These are phyloP conservation scores for Callitettix versicolor DNA, from an alignment of 1,140 invertebrate species.

Conservation along the genomic window DNA sequence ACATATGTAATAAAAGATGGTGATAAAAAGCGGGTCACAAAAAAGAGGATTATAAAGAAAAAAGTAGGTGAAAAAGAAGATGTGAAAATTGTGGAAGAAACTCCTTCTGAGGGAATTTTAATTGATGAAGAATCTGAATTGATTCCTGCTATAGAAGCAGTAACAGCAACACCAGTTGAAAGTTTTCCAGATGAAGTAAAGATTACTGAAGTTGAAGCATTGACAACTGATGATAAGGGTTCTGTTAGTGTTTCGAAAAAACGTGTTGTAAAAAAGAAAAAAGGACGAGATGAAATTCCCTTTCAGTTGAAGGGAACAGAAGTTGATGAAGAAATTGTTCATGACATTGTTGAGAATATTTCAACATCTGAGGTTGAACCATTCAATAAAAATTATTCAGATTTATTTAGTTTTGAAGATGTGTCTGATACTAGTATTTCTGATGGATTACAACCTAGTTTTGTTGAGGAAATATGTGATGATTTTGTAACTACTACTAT, in stretches of 20 bases:
- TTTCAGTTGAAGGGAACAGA: no score
- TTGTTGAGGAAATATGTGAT: no score
- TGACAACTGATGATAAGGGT: constrained; percentile 17
- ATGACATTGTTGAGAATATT: no score
- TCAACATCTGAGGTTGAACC: no score
- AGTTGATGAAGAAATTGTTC: no score
- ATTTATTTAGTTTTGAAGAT: no score
- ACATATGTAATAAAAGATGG: constrained; percentile 10
- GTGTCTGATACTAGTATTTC: no score
- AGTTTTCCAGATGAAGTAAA: constrained; percentile 2
- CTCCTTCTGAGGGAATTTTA: constrained; percentile 12
- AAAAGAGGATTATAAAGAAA: constrained; percentile 26
- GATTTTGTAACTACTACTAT: no score
- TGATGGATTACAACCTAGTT: no score
- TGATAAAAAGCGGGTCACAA: constrained; percentile 24
- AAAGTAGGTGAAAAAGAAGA: constrained; percentile 19
- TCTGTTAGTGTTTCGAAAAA: constrained; percentile 25
- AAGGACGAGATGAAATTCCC: no score
- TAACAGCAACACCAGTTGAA: constrained; percentile 6
- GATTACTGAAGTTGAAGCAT: constrained; percentile 23
- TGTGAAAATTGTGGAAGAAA: constrained; percentile 26
- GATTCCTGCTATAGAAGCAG: constrained; percentile 3
- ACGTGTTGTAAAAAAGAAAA: constrained; percentile 26
- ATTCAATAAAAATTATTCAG: no score
- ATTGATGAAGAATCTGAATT: constrained; percentile 6